Percentiles rank a stretch among this genome's conserved stretches.
Conservation (phyloP, 2,888 invertebrate genomes). For the Agrotis ipsilon region DNA sequence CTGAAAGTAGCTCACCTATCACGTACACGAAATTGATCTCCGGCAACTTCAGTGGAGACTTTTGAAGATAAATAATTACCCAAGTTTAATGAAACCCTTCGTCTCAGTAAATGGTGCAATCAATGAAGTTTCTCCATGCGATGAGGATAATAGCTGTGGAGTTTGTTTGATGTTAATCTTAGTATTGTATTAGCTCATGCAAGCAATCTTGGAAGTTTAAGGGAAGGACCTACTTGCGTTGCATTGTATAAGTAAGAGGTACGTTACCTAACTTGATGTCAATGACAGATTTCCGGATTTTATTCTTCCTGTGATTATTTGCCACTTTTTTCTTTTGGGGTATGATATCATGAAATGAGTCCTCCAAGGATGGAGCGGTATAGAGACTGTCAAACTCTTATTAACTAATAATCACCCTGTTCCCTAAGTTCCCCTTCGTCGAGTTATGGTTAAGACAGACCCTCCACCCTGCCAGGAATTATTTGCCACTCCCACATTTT, state of each 20-base stretch:
- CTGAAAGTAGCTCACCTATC: slow-evolving; percentile 45
- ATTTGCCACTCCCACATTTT: not conserved
- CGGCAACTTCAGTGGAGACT: slow-evolving; percentile 49
- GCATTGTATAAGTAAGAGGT: too few species aligned
- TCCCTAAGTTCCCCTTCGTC: too few species aligned
- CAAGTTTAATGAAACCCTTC: slow-evolving; percentile 63
- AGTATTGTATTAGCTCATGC: slow-evolving; percentile 29
- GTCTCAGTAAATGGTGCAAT: slow-evolving; percentile 60
- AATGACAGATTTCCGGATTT: not conserved
- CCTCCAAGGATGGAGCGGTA: too few species aligned
- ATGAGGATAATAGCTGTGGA: slow-evolving; percentile 41
- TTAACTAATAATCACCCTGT: too few species aligned
- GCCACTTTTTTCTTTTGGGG: too few species aligned
- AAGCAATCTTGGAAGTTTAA: slow-evolving; percentile 4
- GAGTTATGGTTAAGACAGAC: too few species aligned
- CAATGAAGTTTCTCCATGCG: slow-evolving; percentile 55
- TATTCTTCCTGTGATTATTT: too few species aligned
- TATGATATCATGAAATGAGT: too few species aligned
- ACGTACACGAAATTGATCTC: slow-evolving; percentile 59
- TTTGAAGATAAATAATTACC: slow-evolving; percentile 65
- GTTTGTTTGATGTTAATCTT: slow-evolving; percentile 41
- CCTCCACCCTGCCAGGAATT: too few species aligned
- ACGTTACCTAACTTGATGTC: not conserved
- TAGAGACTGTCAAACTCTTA: too few species aligned
- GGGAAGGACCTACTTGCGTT: not conserved